These are phyloP conservation scores for Lepeophtheirus salmonis DNA, from an alignment of 1,140 invertebrate genomes.

Conservation along the genomic window DNA sequence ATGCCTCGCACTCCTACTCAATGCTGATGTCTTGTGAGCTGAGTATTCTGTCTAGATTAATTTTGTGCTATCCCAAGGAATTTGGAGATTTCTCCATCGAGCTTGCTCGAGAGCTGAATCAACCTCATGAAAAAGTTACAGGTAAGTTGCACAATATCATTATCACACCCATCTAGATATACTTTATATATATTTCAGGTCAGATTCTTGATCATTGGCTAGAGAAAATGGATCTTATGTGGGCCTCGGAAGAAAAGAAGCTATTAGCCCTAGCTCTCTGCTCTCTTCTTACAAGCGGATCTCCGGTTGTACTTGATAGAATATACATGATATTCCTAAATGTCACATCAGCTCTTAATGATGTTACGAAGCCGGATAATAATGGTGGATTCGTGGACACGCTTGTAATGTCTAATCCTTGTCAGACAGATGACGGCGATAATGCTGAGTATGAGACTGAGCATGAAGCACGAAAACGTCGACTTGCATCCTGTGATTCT, in stretches of 20 bases:
- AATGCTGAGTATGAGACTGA: conserved; percentile 26
- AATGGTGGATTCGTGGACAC: conserved; percentile 32
- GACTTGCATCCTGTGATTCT: conserved; percentile 41
- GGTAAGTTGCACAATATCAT: background rate
- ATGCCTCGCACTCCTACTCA: conserved; percentile 39
- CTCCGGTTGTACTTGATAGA: conserved; percentile 33
- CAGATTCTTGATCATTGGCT: conserved; percentile 52
- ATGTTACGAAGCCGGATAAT: conserved; percentile 54
- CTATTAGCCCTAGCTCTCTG: conserved; percentile 57
- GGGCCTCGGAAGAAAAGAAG: conserved; percentile 57
- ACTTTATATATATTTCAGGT: conserved; percentile 10
- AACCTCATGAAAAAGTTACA: conserved; percentile 8
- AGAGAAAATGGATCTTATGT: conserved; percentile 52
- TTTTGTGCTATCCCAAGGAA: conserved; percentile 26
- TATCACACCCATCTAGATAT: too few relatives aligned
- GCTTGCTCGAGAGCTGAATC: conserved; percentile 11
- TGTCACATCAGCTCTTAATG: conserved; percentile 63
- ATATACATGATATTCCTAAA: conserved; percentile 53
- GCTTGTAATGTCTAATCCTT: conserved; percentile 22
- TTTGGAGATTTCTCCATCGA: conserved; percentile 9
- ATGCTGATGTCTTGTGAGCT: conserved; percentile 54
- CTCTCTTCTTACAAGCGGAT: conserved; percentile 37
- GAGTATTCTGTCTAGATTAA: conserved; percentile 49
- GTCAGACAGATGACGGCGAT: conserved; percentile 1
- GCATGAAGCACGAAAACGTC: conserved; percentile 32